Evolutionary conservation across 2,797 vertebrate genomes (phyloP), one percentile per base, ranked within the genome.

Genomic region (Anas georgica): DNA sequence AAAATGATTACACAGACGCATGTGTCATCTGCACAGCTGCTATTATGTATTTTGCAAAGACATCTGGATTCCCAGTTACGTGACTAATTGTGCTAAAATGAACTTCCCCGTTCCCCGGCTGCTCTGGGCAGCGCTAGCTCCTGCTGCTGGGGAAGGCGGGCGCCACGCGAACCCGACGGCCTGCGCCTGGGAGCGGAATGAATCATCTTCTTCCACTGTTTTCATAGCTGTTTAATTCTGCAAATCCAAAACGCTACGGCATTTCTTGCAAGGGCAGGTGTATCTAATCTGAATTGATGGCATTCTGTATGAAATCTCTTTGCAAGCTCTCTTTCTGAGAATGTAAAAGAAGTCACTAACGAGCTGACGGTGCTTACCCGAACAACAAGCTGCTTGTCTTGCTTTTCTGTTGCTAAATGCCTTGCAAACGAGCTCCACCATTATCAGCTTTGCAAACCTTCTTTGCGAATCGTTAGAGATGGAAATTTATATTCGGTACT

Each of bases 41-140:
- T 59, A 12, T 15, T 10, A 3, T 29, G 81, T 17, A 6, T 31
- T 69, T 9, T 39, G 45, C 74, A 63, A 69, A 54, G 67, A 86
- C 93, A 94, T 84, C 94, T 94, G 95, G 59, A 86, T 66, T 90
- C 63, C 77, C 83, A 52, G 59, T 74, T 59, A 69, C 75, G 21
- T 39, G 77, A 83, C 59, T 91, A 52, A 80, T 5, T 54, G 84
- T 7, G 2, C 73, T 7, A 4, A 12, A 83, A 94, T 78, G 68
- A 88, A 67, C 75, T 66, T 78, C 60, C 81, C 75, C 79, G 81
- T 1, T 35, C 77, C 70, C 31, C 1, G 26, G n/a, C 8, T 35
- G 69, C 26, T 75, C 73, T 0, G 1, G 69, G 64, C 85, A 85
- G 79, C 3, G 17, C 75, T 8, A 31, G 6, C 16, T 43, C 59